Conservation (phyloP, 2,888 invertebrate genomes). For the Gortyna flavago region DNA sequence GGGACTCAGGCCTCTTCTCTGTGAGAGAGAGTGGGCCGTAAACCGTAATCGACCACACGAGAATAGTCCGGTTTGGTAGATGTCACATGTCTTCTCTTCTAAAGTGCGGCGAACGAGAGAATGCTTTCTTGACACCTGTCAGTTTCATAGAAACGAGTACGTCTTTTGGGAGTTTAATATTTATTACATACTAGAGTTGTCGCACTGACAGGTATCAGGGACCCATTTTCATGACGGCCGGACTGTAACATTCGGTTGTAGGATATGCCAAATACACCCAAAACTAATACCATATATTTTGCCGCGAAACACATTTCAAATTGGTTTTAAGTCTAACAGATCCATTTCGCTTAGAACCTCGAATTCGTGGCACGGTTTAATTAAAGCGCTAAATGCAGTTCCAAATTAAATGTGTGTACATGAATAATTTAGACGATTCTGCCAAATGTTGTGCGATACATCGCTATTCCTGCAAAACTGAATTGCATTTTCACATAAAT, state of each 20-base stretch:
- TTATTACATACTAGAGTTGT: neutral
- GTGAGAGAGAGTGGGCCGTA: neutral
- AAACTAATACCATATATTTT: neutral
- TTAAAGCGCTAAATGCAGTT: slow-evolving; percentile 54
- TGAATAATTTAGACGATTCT: slow-evolving; percentile 47
- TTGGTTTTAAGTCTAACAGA: slow-evolving; percentile 22
- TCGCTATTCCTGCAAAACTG: slow-evolving; percentile 14
- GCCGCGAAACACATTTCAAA: slow-evolving; percentile 7
- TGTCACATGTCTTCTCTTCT: neutral
- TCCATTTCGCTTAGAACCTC: slow-evolving; percentile 34
- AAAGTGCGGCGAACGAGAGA: neutral
- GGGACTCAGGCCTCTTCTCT: neutral
- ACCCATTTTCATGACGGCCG: neutral
- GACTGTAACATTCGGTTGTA: neutral
- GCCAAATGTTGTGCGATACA: slow-evolving; percentile 42
- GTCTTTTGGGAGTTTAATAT: neutral
- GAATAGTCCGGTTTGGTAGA: neutral
- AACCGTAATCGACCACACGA: neutral
- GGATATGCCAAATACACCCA: neutral
- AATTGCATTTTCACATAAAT: slow-evolving; percentile 32
- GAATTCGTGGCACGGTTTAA: slow-evolving; percentile 52
- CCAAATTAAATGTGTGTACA: slow-evolving; percentile 50
- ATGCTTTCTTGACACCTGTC: neutral
- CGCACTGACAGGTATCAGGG: neutral
- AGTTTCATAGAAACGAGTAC: neutral